A percentile compares a stretch with the other conserved stretches of the same genome.
Evolutionary conservation across 1,140 invertebrate genomes (phyloP).

Genomic region (Drosophila chauvacae): DNA sequence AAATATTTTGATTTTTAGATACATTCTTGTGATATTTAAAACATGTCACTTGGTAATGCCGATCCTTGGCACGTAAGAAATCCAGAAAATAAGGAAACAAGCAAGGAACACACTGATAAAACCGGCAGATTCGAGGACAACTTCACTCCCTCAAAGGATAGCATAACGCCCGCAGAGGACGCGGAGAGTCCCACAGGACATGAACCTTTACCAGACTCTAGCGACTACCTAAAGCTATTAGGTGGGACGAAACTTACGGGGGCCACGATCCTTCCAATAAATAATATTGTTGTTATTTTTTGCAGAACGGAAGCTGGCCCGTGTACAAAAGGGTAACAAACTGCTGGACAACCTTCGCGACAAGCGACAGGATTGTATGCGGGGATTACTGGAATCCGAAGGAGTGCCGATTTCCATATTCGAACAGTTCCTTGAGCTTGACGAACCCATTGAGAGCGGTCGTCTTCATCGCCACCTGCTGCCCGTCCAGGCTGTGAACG

Average conservation of each 20-base stretch:
- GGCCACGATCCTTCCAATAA: neutral
- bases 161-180: slow-evolving; percentile 18
- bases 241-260: slow-evolving; percentile 19
- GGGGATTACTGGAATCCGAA: slow-evolving; percentile 76
- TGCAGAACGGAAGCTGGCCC: slow-evolving; percentile 85
- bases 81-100: slow-evolving; percentile 34
- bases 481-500: slow-evolving; percentile 85
- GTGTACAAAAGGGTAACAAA: slow-evolving; percentile 85
- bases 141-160: slow-evolving; percentile 71
- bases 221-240: slow-evolving; percentile 68
- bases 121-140: slow-evolving; percentile 85
- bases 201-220: slow-evolving; percentile 84
- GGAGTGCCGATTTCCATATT: slow-evolving; percentile 53
- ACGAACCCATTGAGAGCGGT: slow-evolving; percentile 81
- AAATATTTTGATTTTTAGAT: slow-evolving; percentile 18
- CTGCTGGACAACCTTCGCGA: slow-evolving; percentile 85
- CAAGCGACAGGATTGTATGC: slow-evolving; percentile 85
- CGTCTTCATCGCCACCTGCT: slow-evolving; percentile 84
- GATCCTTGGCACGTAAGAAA: slow-evolving; percentile 71
- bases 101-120: slow-evolving; percentile 4
- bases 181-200: slow-evolving; percentile 2
- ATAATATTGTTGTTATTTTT: neutral
- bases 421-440: slow-evolving; percentile 77
- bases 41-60: slow-evolving; percentile 70
- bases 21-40: slow-evolving; percentile 38